Percentiles rank a stretch among this genome's conserved stretches.
Conservation (phyloP, 2,888 invertebrate species). For the Dinocampus coccinellae region DNA sequence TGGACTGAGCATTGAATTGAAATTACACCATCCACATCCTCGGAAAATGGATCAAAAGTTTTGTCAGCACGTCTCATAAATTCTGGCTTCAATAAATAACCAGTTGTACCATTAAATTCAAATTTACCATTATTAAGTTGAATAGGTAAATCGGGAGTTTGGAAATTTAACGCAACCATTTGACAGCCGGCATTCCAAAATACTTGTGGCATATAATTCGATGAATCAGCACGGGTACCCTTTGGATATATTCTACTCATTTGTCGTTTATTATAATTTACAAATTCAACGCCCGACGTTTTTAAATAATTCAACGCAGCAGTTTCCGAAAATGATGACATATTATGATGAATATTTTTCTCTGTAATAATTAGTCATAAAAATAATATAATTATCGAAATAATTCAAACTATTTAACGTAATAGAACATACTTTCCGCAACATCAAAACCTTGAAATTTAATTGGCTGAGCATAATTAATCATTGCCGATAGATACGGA, state of each 20-base stretch:
- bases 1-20: constrained; percentile 78
- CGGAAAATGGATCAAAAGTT: constrained; percentile 80
- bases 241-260: constrained; percentile 80
- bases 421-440: constrained; percentile 72
- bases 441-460: constrained; percentile 79
- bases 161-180: constrained; percentile 81
- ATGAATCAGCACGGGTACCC: constrained; percentile 79
- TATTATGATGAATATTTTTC: constrained; percentile 76
- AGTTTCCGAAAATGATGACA: constrained; percentile 80
- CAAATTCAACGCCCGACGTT: constrained; percentile 77
- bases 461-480: constrained; percentile 80
- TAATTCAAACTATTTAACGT: not conserved
- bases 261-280: constrained; percentile 82
- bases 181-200: constrained; percentile 84
- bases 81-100: constrained; percentile 79
- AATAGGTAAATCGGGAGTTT: constrained; percentile 79
- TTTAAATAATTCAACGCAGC: constrained; percentile 77
- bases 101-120: constrained; percentile 79
- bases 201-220: constrained; percentile 81
- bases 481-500: constrained; percentile 77
- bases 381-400: constrained; percentile 23
- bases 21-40: constrained; percentile 82
- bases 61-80: constrained; percentile 80
- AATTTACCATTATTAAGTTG: constrained; percentile 83
- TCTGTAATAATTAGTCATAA: constrained; percentile 67